Percentiles rank a stretch among this genome's conserved stretches.
Conservation (phyloP, 2,888 invertebrate genomes). For the Cephus pulcher region DNA sequence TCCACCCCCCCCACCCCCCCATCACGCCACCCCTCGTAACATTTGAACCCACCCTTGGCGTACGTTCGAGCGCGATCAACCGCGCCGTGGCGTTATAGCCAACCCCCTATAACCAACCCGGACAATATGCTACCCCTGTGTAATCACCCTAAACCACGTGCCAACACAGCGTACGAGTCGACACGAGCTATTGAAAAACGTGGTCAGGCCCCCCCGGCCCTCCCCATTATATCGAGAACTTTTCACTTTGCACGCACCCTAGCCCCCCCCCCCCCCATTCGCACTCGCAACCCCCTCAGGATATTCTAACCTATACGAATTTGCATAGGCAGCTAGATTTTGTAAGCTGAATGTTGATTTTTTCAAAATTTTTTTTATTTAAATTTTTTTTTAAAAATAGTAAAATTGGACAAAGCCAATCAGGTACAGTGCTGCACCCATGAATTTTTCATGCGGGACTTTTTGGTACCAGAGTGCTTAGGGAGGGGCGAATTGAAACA, state of each 20-base stretch:
- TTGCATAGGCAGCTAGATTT: background rate
- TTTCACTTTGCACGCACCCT: conserved; percentile 27
- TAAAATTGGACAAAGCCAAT: background rate
- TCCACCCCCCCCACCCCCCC: conserved; percentile 28
- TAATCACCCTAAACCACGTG: conserved; percentile 60
- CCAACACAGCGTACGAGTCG: conserved; percentile 35
- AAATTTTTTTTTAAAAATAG: background rate
- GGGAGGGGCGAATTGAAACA: background rate
- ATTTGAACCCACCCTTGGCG: conserved; percentile 24
- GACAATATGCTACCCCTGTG: conserved; percentile 54
- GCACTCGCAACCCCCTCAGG: background rate
- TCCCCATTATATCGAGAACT: conserved; percentile 43
- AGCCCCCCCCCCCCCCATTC: no score
- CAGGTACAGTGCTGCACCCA: accelerated
- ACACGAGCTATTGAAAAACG: conserved; percentile 46
- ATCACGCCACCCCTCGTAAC: conserved; percentile 32
- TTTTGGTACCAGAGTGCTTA: background rate
- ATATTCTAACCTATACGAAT: background rate
- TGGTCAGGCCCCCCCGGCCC: conserved; percentile 32
- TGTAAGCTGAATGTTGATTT: background rate
- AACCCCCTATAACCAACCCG: conserved; percentile 17
- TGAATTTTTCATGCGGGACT: background rate
- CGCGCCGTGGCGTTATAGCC: background rate
- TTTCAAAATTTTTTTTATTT: background rate
- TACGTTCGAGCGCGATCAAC: background rate